Percentiles rank a stretch among this genome's conserved stretches.
phyloP scores from a whole-genome alignment of 1,140 invertebrate species.

The Drosophila insularis region DNA sequence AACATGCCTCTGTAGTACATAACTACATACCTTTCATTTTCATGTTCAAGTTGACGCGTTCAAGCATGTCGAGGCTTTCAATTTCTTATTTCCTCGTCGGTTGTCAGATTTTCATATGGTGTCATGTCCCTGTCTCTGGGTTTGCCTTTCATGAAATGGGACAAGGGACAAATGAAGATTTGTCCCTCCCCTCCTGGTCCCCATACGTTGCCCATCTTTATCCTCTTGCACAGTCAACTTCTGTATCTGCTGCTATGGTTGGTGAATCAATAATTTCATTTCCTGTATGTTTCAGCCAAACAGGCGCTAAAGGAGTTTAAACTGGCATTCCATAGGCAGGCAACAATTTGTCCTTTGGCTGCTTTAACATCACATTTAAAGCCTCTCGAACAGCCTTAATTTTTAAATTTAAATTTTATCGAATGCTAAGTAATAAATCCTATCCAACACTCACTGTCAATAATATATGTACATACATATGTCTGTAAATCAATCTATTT shows the following conservation, averaged over 20 bases:
- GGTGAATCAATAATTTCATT: conserved; percentile 62
- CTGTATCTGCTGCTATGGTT: background rate
- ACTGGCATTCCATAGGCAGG: background rate
- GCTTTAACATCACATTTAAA: background rate
- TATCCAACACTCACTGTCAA: no score
- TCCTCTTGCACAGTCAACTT: background rate
- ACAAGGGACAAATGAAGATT: no score
- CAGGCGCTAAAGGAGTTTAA: background rate
- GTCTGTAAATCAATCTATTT: no score
- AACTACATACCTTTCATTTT: conserved; percentile 15
- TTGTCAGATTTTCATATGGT: conserved; percentile 70
- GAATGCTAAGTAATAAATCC: no score
- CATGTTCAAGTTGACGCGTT: conserved; percentile 40
- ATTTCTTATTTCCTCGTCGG: conserved; percentile 58
- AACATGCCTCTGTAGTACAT: background rate
- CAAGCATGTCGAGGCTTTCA: conserved; percentile 59
- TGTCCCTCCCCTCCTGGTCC: background rate
- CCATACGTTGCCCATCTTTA: no score
- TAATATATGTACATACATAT: no score
- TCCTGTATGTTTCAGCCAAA: conserved; percentile 11
- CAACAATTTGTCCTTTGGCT: background rate
- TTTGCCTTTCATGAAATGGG: background rate
- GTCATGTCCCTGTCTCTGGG: conserved; percentile 51
- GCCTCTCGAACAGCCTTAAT: background rate
- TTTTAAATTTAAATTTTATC: no score